Evolutionary conservation across 2,113 vertebrate species (phyloP), one percentile per base, ranked within the genome.

Genomic region (Peucedramus taeniatus): DNA sequence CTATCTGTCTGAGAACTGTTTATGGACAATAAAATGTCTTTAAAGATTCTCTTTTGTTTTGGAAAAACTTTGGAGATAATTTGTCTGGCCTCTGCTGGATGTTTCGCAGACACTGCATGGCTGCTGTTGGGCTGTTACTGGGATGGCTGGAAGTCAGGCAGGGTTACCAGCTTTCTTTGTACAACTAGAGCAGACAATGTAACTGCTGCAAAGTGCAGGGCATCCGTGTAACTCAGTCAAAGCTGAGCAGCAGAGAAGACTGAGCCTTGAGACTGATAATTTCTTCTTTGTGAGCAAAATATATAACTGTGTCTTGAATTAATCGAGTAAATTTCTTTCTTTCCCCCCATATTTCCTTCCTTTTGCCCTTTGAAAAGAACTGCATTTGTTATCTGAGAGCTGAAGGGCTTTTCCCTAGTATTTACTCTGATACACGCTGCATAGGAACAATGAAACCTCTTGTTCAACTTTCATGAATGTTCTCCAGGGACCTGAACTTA

Each of bases 21-120:
- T 96, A 94, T 95, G 87, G 74, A 65, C 94, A 91, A 92, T 89
- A 95, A 95, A 94, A 89, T 79, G 61, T 65, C 93, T 96, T 96
- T 89, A 94, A 96, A 95, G 87, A 91, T 53, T 75, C 44, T 77
- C 86, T 81, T 94, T 94, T 96, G 91, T 94, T 93, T 93, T 95
- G 95, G 91, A 94, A 92, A 95, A 93, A 60, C 64, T 51, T 87
- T 51, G 44, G 89, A 94, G 93, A 89, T 94, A 89, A 86, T 89
- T 90, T 68, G 69, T 92, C 91, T 97, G 89, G 95, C 94, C 93
- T 94, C 83, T 90, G 44, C 63, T 94, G 80, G 89, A 92, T 94
- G 72, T 94, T 93, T 92, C 23, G 0, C 94, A 95, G 95, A 92
- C 85, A 50, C 63, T 83, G 61, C 60, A 35, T 87, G 39, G 69